These are phyloP conservation scores for Halichoeres trimaculatus DNA, from an alignment of 2,113 vertebrate genomes.

Conservation along the genomic window DNA sequence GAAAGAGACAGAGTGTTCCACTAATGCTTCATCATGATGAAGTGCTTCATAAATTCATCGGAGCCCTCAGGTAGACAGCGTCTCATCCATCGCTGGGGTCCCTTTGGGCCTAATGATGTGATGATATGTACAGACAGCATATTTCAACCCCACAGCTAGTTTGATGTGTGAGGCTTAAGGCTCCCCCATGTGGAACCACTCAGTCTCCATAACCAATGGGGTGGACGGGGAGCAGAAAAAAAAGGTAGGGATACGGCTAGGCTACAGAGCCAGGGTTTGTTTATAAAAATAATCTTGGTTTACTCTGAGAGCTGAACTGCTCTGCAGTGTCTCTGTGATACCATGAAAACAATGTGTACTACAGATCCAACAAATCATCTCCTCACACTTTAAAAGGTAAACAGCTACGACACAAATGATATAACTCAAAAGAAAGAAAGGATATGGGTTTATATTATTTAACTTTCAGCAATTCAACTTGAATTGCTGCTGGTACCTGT, in stretches of 20 bases:
- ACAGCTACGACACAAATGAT: neutral
- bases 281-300: slow-evolving; percentile 52
- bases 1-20: slow-evolving; percentile 71
- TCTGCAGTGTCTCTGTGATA: slow-evolving; percentile 34
- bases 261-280: slow-evolving; percentile 29
- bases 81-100: slow-evolving; percentile 71
- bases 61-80: slow-evolving; percentile 70
- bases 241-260: slow-evolving; percentile 2
- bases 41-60: slow-evolving; percentile 77
- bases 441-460: neutral
- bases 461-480: neutral
- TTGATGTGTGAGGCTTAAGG: slow-evolving; percentile 66
- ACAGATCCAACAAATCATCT: slow-evolving; percentile 14
- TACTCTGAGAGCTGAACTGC: slow-evolving; percentile 22
- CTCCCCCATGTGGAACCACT: slow-evolving; percentile 78
- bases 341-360: neutral
- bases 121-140: slow-evolving; percentile 75
- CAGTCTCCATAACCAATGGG: slow-evolving; percentile 60
- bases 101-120: slow-evolving; percentile 78
- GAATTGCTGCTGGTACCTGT: neutral
- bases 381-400: slow-evolving; percentile 18
- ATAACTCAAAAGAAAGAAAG: neutral
- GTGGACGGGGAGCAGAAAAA: slow-evolving; percentile 18
- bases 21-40: slow-evolving; percentile 72
- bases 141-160: slow-evolving; percentile 65